A percentile compares a stretch with the other conserved stretches of the same genome.
phyloP scores from a whole-genome alignment of 2,888 invertebrate genomes.

The Sinopyrophorus schimmeli region DNA sequence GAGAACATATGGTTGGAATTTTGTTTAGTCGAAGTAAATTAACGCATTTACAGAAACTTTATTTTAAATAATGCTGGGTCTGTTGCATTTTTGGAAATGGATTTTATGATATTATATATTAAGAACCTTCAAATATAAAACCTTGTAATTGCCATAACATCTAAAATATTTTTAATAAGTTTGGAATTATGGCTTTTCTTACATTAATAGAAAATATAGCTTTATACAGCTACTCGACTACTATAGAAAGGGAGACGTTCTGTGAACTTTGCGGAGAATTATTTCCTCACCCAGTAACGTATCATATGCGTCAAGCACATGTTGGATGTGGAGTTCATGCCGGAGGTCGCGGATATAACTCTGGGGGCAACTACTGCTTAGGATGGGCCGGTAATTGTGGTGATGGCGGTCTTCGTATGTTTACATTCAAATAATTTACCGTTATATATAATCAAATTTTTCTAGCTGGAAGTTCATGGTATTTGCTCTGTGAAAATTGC shows the following conservation, averaged over 20 bases:
- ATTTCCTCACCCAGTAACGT: conserved; percentile 80
- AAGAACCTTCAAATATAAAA: too few species aligned
- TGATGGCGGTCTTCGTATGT: conserved; percentile 75
- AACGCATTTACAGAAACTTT: conserved; percentile 90
- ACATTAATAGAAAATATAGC: conserved; percentile 49
- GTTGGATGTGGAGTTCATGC: conserved; percentile 89
- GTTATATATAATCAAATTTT: conserved; percentile 45
- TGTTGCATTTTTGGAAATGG: too few species aligned
- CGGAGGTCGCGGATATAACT: conserved; percentile 89
- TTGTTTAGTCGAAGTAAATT: conserved; percentile 92
- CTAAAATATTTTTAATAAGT: too few species aligned
- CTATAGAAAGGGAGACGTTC: conserved; percentile 46
- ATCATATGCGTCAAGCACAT: conserved; percentile 89
- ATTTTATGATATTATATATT: too few species aligned
- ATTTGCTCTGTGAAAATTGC: conserved; percentile 89
- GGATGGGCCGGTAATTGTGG: conserved; percentile 91
- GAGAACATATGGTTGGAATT: conserved; percentile 96
- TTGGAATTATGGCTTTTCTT: too few species aligned
- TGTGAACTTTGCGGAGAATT: conserved; percentile 88
- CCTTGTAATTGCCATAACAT: too few species aligned
- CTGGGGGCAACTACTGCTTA: conserved; percentile 82
- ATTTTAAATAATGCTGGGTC: too few species aligned
- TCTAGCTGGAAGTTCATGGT: conserved; percentile 76
- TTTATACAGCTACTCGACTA: conserved; percentile 42
- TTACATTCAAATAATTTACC: too few species aligned